phyloP scores from a whole-genome alignment of 2,888 invertebrate genomes.

The Abscondita cerata region DNA sequence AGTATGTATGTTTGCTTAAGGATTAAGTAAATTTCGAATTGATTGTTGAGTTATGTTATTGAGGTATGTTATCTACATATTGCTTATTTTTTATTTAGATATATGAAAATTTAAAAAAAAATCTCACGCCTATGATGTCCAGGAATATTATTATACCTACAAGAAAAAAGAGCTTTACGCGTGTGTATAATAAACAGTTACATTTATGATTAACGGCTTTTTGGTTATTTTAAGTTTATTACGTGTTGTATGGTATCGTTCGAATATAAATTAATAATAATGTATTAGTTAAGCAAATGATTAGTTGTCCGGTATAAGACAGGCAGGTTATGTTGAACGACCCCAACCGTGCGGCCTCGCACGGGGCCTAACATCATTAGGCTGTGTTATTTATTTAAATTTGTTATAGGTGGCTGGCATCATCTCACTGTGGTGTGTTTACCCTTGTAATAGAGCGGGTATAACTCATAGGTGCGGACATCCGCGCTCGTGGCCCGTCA shows the following conservation, averaged over 20 bases:
- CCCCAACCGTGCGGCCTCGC: constrained; percentile 42
- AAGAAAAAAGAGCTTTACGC: too few species aligned
- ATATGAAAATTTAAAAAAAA: too few species aligned
- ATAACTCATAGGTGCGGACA: constrained; percentile 44
- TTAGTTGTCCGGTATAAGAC: constrained; percentile 44
- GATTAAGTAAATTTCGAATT: too few species aligned
- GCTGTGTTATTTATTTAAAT: constrained; percentile 44
- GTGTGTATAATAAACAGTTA: too few species aligned
- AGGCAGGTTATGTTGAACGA: constrained; percentile 43
- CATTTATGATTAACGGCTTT: too few species aligned
- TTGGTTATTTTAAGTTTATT: neutral
- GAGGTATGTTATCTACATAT: neutral
- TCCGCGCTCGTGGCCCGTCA: constrained; percentile 44
- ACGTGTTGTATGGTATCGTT: constrained; percentile 3
- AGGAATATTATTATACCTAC: too few species aligned
- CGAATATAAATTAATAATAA: constrained; percentile 49
- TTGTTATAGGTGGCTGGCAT: constrained; percentile 43
- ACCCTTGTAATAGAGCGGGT: constrained; percentile 40
- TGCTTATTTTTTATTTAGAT: too few species aligned
- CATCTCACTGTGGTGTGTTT: constrained; percentile 38
- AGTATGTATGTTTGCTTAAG: too few species aligned
- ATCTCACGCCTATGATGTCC: too few species aligned
- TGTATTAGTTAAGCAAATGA: constrained; percentile 48
- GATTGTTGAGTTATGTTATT: too few species aligned
- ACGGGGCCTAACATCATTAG: constrained; percentile 42